A percentile compares a stretch with the other conserved stretches of the same genome.
Evolutionary conservation across 2,797 vertebrate species (phyloP).

Genomic region (Malurus splendens): DNA sequence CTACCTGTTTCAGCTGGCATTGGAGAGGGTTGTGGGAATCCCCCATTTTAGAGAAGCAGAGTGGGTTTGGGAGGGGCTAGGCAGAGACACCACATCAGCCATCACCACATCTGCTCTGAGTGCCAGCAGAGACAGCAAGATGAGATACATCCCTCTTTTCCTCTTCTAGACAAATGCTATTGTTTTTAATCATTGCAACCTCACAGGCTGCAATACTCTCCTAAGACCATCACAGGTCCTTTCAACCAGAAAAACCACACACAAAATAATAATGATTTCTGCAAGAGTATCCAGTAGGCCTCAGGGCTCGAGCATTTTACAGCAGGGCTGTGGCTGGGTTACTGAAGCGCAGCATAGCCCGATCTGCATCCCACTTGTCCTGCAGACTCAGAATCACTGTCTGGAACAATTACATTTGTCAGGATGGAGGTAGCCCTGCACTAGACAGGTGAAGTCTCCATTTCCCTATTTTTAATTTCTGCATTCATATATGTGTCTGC

Average conservation of each 20-base stretch:
- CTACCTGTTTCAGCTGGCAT: neutral
- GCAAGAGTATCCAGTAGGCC: neutral
- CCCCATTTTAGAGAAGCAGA: neutral
- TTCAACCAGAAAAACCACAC: neutral
- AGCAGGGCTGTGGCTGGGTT: neutral
- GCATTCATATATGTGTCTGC: neutral
- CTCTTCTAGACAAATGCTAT: neutral
- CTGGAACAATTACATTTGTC: neutral
- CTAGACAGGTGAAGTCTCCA: neutral
- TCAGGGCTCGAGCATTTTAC: neutral
- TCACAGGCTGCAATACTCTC: neutral
- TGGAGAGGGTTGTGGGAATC: neutral
- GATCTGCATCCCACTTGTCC: neutral
- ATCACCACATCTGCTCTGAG: fast-evolving
- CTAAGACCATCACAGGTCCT: neutral
- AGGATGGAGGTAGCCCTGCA: neutral
- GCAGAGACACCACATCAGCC: neutral
- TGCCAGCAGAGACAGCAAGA: neutral
- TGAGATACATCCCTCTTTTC: neutral
- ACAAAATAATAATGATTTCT: neutral
- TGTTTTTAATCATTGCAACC: neutral
- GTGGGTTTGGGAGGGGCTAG: neutral
- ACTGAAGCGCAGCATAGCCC: neutral
- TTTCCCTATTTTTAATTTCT: neutral
- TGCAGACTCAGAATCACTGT: neutral